These are phyloP conservation scores for Homarus gammarus DNA, from an alignment of 2,888 invertebrate genomes.

Conservation along the genomic window DNA sequence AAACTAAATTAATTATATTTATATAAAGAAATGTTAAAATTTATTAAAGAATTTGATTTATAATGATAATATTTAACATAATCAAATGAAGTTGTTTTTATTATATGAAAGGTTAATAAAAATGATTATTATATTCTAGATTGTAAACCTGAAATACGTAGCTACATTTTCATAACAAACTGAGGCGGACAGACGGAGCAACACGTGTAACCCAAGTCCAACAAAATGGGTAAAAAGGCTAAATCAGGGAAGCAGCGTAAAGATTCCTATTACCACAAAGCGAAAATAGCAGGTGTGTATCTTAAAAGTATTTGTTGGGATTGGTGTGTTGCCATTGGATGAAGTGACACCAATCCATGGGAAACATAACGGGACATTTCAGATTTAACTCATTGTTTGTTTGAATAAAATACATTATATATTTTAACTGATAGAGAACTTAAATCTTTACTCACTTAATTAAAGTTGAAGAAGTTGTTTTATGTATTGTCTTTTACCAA, in stretches of 20 bases:
- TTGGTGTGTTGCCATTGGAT: background rate
- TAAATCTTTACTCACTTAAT: background rate
- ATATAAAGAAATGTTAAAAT: no score
- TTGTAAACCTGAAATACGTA: background rate
- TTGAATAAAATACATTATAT: background rate
- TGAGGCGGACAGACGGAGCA: background rate
- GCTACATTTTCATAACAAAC: no score
- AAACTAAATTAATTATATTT: no score
- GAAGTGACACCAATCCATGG: background rate
- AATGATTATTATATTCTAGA: background rate
- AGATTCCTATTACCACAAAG: conserved; percentile 33
- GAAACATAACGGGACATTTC: background rate
- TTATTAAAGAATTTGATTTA: background rate
- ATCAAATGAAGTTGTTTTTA: no score
- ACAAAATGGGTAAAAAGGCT: conserved; percentile 26
- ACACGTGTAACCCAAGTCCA: background rate
- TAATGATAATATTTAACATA: conserved; percentile 3
- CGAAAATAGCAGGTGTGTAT: conserved; percentile 30
- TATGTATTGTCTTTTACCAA: background rate
- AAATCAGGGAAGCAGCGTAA: conserved; percentile 33
- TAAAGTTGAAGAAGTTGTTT: background rate
- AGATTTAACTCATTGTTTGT: background rate
- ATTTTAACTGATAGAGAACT: background rate
- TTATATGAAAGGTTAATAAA: background rate
- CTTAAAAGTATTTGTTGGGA: background rate